A percentile compares a stretch with the other conserved stretches of the same genome.
These are phyloP conservation scores for Nymphalis polychloros DNA, from an alignment of 2,888 invertebrate genomes.

Conservation along the genomic window DNA sequence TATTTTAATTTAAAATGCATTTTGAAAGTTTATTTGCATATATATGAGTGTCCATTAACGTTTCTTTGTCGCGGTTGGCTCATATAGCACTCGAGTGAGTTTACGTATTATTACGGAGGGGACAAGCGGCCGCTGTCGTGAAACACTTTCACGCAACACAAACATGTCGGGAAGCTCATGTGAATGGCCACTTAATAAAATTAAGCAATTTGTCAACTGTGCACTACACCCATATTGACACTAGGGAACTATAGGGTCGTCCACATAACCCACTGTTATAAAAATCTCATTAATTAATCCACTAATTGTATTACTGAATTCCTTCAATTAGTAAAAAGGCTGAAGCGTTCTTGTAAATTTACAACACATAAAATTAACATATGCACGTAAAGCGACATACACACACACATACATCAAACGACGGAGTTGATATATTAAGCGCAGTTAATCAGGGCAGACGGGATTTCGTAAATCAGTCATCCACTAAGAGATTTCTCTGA, in stretches of 20 bases:
- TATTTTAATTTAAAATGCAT: constrained; percentile 80
- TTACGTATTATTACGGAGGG: constrained; percentile 54
- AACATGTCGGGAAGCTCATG: constrained; percentile 56
- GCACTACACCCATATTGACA: constrained; percentile 65
- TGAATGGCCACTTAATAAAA: constrained; percentile 75
- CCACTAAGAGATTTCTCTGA: constrained; percentile 58
- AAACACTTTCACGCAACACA: constrained; percentile 52
- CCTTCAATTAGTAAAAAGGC: constrained; percentile 14
- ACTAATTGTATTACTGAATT: constrained; percentile 16
- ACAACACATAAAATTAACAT: constrained; percentile 10
- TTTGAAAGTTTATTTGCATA: constrained; percentile 76
- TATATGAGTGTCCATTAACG: constrained; percentile 72
- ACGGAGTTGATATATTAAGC: constrained; percentile 37
- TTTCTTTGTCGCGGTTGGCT: constrained; percentile 67
- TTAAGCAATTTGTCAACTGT: constrained; percentile 76
- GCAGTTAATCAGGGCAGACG: constrained; percentile 29
- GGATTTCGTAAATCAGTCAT: constrained; percentile 66
- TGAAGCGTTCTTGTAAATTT: constrained; percentile 17
- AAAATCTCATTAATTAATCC: constrained; percentile 31
- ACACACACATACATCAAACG: constrained; percentile 37
- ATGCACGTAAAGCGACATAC: constrained; percentile 10
- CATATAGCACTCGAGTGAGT: constrained; percentile 70
- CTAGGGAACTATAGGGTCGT: constrained; percentile 49
- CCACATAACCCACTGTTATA: constrained; percentile 41
- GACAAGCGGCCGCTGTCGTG: constrained; percentile 39